Percentiles rank a stretch among this genome's conserved stretches.
These are phyloP conservation scores for Felis catus DNA, from an alignment of 2,113 vertebrate species.

Conservation along the genomic window DNA sequence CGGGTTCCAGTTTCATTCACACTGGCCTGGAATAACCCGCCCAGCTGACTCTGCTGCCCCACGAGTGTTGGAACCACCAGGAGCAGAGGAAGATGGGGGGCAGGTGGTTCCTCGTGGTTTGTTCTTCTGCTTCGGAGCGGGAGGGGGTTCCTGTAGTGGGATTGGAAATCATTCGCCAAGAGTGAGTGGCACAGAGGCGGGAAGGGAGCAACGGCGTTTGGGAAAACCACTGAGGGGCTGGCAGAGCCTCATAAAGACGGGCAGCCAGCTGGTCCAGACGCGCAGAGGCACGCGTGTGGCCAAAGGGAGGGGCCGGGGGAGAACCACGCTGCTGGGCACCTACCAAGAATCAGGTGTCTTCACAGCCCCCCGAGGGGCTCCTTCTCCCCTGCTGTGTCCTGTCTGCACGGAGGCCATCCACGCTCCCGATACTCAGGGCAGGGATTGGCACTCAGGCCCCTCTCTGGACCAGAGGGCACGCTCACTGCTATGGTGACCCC, in stretches of 20 bases:
- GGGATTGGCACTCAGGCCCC: not conserved
- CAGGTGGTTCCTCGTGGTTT: not conserved
- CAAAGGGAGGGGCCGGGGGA: not conserved
- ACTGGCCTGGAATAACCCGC: not conserved
- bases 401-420: accelerated
- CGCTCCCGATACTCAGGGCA: not conserved
- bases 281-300: not conserved
- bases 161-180: not conserved
- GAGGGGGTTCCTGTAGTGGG: too few species aligned
- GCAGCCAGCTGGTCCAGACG: not conserved
- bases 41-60: not conserved
- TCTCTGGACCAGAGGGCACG: not conserved
- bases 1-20: accelerated
- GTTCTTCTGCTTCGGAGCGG: not conserved
- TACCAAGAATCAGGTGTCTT: not conserved
- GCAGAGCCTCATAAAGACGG: not conserved
- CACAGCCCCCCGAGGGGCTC: not conserved
- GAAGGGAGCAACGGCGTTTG: not conserved
- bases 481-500: not conserved
- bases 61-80: not conserved
- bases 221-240: accelerated
- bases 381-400: not conserved
- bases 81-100: not conserved
- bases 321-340: not conserved
- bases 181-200: not conserved